Percentiles rank a stretch among this genome's conserved stretches.
phyloP scores from a whole-genome alignment of 2,113 vertebrate species.

The Malurus alboscapulatus region DNA sequence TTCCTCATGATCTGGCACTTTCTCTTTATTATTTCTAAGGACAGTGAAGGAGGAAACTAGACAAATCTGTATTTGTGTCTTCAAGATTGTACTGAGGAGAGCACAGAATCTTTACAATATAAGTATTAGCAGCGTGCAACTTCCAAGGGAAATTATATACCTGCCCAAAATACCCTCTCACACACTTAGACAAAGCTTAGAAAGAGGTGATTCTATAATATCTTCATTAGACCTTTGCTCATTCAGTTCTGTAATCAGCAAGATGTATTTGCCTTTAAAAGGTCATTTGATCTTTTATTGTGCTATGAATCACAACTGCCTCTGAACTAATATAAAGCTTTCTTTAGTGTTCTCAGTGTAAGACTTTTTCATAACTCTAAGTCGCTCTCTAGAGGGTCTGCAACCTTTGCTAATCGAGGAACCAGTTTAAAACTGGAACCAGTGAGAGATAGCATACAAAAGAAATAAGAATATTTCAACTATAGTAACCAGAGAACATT shows the following conservation, averaged over 20 bases:
- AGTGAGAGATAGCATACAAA: neutral
- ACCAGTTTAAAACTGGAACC: neutral
- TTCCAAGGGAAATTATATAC: neutral
- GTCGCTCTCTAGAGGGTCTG: neutral
- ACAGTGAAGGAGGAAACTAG: neutral
- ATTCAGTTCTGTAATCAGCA: neutral
- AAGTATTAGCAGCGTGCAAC: neutral
- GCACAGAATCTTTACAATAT: neutral
- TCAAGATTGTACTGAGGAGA: neutral
- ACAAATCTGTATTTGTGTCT: neutral
- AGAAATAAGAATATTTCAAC: neutral
- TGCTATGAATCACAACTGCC: slow-evolving; percentile 27
- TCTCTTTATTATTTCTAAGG: neutral
- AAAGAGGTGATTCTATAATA: neutral
- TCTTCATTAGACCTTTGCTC: slow-evolving; percentile 40
- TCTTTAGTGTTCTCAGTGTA: neutral
- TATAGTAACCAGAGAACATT: neutral
- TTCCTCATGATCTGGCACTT: neutral
- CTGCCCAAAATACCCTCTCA: neutral
- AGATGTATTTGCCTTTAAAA: slow-evolving; percentile 24
- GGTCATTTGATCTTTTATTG: slow-evolving; percentile 58
- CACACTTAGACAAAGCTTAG: neutral
- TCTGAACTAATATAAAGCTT: slow-evolving; percentile 14
- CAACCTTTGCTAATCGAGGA: neutral
- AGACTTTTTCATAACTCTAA: neutral